phyloP scores from a whole-genome alignment of 64 coral and sea anemone species.

The Dendronephthya gigantea region DNA sequence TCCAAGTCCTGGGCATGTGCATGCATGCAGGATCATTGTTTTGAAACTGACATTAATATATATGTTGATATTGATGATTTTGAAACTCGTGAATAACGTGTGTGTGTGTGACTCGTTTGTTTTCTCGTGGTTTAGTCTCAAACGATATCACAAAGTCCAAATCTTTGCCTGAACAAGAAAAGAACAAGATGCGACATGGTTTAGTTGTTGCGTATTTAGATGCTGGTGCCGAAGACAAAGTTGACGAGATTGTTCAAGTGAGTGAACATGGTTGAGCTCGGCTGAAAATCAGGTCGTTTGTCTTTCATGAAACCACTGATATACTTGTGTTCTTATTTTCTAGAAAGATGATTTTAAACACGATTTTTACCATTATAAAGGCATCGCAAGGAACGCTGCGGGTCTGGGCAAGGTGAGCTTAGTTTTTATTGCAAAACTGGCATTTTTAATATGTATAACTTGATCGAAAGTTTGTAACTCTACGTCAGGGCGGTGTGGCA shows the following conservation, averaged over 20 bases:
- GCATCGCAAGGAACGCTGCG: background rate
- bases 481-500: no score
- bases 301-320: no score
- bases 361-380: background rate
- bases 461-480: no score
- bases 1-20: no score
- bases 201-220: conserved; percentile 8
- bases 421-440: background rate
- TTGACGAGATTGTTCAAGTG: conserved; percentile 1
- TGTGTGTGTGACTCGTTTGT: no score
- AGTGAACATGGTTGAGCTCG: no score
- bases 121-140: background rate
- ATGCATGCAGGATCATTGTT: no score
- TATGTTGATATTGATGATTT: no score
- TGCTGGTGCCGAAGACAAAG: conserved; percentile 3
- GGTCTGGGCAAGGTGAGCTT: background rate
- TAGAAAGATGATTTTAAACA: background rate
- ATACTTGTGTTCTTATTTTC: background rate
- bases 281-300: no score
- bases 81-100: no score
- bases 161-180: background rate
- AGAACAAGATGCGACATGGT: background rate
- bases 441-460: background rate
- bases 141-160: background rate
- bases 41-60: no score